A percentile compares a stretch with the other conserved stretches of the same genome.
Conservation (phyloP, 2,797 vertebrate genomes). For the Orestias chungarensis region DNA sequence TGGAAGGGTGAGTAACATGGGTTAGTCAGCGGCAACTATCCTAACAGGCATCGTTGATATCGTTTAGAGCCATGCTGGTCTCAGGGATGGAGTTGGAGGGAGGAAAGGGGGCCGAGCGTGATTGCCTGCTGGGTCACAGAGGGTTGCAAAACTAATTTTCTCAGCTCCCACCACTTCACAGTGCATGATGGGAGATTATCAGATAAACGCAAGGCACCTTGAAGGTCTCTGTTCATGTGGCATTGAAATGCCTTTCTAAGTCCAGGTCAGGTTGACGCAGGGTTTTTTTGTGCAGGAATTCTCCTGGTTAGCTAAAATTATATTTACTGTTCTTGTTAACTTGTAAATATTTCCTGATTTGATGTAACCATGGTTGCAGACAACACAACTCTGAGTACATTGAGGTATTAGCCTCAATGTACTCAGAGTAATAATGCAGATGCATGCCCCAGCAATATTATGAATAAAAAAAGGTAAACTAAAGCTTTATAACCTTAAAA, state of each 20-base stretch:
- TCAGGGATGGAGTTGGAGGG: slow-evolving; percentile 55
- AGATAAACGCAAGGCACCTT: slow-evolving; percentile 42
- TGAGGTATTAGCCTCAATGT: not conserved
- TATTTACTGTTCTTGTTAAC: not conserved
- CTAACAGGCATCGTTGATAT: slow-evolving; percentile 45
- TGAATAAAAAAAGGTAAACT: not conserved
- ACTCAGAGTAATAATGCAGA: not conserved
- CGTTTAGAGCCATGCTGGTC: slow-evolving; percentile 65
- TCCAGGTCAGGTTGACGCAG: not conserved
- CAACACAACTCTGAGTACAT: not conserved
- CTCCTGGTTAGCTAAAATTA: not conserved
- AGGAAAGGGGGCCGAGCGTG: slow-evolving; percentile 42
- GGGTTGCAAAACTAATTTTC: slow-evolving; percentile 60
- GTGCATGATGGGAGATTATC: slow-evolving; percentile 64
- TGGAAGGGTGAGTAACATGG: slow-evolving; percentile 14
- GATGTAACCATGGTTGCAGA: not conserved
- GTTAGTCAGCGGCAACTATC: slow-evolving; percentile 54
- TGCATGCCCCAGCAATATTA: not conserved
- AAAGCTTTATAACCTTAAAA: not conserved
- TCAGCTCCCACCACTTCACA: slow-evolving; percentile 59
- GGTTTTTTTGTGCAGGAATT: not conserved
- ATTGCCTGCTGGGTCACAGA: slow-evolving; percentile 49
- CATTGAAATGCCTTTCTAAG: not conserved
- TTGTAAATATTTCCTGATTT: slow-evolving; percentile 7
- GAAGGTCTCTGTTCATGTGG: slow-evolving; percentile 3